Evolutionary conservation across 2,888 invertebrate genomes (phyloP), one percentile per base, ranked within the genome.

Genomic region (Trachelus stipa): DNA sequence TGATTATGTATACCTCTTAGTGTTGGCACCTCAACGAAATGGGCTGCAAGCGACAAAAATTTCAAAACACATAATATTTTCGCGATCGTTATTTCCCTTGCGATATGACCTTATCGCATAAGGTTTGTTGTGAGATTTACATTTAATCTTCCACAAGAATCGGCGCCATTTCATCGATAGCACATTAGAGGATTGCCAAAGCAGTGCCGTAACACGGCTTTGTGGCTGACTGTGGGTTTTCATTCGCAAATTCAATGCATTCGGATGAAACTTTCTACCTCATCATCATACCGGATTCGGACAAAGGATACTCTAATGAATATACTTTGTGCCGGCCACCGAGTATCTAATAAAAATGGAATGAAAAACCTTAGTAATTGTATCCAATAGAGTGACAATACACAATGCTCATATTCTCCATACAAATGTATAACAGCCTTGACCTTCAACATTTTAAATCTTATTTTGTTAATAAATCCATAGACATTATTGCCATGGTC

Each of bases 61-160:
- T 33, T 71, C 12, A 12, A 12, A 33, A 23, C 71, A 69, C 69
- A 33, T 69, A 71, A 33, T 33, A 23, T 71, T 33, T 12, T 4
- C 71, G 12, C 15, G 31, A 11, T 31, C 71, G 71, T 31, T 71
- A 71, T 12, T 12, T 15, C 2, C 31, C 31, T 71, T 71, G 31
- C 71, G 71, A 71, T 71, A 31, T 31, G 71, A 71, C 31, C 56
- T 56, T 56, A 56, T 56, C 56, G 56, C 56, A 23, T 56, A 56
- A 1, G 56, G 9, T 56, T 40, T 56, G 56, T 56, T 56, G 23
- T 56, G 56, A 56, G 56, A 23, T 71, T 71, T 71, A 12, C 31
- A 15, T 71, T 71, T 71, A 71, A 71, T 71, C 71, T 71, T 71
- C 33, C 31, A 12, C 12, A 56, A 15, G 56, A 23, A 56, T 23